phyloP scores from a whole-genome alignment of 2,888 invertebrate species.

The Mactromeris polynyma region DNA sequence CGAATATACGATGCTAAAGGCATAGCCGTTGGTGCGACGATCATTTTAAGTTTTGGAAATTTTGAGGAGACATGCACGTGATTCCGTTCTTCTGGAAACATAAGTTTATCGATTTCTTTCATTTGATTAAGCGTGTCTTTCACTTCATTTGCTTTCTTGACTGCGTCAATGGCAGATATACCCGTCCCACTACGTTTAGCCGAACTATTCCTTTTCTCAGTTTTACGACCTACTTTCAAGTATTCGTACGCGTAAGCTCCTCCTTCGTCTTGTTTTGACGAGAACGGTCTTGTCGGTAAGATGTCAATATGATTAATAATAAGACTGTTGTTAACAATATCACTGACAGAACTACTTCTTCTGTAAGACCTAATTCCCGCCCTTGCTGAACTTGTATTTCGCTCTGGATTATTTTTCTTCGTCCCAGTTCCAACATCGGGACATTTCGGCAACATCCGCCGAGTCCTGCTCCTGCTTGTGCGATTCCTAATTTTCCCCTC shows the following conservation, averaged over 20 bases:
- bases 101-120: conserved; percentile 42
- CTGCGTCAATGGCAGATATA: conserved; percentile 48
- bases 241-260: conserved; percentile 37
- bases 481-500: conserved; percentile 26
- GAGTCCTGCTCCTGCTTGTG: conserved; percentile 59
- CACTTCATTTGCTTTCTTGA: conserved; percentile 48
- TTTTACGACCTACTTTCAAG: conserved; percentile 9
- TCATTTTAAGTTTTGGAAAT: conserved; percentile 60
- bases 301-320: conserved; percentile 13
- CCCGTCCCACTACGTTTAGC: not conserved
- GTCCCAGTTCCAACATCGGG: conserved; percentile 24
- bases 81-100: conserved; percentile 39
- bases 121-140: conserved; percentile 39
- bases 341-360: conserved; percentile 33
- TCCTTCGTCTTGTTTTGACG: conserved; percentile 16
- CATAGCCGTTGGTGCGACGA: conserved; percentile 60
- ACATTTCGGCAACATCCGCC: conserved; percentile 34
- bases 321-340: conserved; percentile 26
- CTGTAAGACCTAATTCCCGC: not conserved
- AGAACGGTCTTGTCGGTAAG: not conserved
- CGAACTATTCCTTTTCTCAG: conserved; percentile 28
- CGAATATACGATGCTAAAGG: conserved; percentile 55
- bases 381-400: conserved; percentile 34
- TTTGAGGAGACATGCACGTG: conserved; percentile 30
- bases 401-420: conserved; percentile 40